These are phyloP conservation scores for Hydrotaea diabolus DNA, from an alignment of 2,888 invertebrate genomes.

Conservation along the genomic window DNA sequence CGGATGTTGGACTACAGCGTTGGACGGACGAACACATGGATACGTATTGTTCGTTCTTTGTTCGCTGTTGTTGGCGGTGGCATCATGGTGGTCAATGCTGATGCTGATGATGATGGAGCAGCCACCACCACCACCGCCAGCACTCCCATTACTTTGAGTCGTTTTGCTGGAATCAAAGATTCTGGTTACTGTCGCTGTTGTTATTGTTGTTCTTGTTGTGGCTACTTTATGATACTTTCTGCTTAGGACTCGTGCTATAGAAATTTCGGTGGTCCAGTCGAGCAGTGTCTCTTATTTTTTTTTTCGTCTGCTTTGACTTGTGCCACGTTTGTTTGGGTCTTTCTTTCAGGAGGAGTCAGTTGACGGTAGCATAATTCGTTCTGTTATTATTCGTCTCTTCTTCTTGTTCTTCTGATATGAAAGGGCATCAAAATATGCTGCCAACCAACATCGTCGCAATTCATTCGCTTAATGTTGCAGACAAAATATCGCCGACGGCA, in stretches of 20 bases:
- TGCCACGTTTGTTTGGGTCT: conserved; percentile 53
- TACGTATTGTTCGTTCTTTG: not conserved
- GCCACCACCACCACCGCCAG: conserved; percentile 32
- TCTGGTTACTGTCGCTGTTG: conserved; percentile 23
- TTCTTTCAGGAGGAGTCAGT: conserved; percentile 33
- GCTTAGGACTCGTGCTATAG: not conserved
- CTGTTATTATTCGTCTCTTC: conserved; percentile 32
- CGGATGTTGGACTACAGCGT: not conserved
- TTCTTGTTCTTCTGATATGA: conserved; percentile 47
- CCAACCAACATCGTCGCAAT: not conserved
- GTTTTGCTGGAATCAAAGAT: conserved; percentile 46
- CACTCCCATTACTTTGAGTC: conserved; percentile 15
- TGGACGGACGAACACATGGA: not conserved
- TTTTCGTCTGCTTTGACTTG: conserved; percentile 28
- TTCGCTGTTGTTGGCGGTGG: conserved; percentile 39
- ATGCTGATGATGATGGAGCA: not conserved
- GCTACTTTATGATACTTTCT: conserved; percentile 1
- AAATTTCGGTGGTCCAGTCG: not conserved
- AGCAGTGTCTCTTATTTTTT: no score
- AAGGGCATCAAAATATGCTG: conserved; percentile 47
- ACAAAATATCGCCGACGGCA: conserved; percentile 30
- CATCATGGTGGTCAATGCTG: conserved; percentile 50
- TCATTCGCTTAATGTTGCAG: conserved; percentile 22
- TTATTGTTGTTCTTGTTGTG: conserved; percentile 29
- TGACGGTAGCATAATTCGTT: conserved; percentile 65